Conservation (phyloP, 2,797 vertebrate species). For the Sorex maritimensis region DNA sequence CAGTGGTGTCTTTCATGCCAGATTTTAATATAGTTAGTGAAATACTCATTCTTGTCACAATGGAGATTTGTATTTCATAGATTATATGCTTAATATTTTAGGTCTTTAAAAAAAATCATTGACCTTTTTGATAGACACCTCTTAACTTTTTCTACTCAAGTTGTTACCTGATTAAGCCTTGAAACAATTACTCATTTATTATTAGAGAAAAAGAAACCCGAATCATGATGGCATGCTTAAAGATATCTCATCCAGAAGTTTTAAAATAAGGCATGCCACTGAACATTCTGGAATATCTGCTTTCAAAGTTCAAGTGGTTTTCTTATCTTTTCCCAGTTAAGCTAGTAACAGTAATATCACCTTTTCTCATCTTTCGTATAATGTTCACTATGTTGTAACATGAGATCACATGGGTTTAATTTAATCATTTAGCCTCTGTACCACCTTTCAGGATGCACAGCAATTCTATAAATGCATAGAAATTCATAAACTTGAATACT, state of each 20-base stretch:
- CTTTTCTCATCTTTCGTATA: neutral
- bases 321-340: constrained; percentile 22
- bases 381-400: neutral
- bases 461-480: neutral
- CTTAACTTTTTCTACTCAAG: constrained; percentile 26
- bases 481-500: too few relatives aligned
- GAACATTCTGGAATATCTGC: constrained; percentile 32
- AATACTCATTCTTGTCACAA: neutral
- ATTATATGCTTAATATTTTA: constrained; percentile 17
- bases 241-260: neutral
- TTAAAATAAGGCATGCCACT: constrained; percentile 2
- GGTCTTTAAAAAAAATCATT: neutral
- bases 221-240: constrained; percentile 50
- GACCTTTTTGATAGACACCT: constrained; percentile 49
- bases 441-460: neutral
- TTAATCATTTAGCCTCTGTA: constrained; percentile 32
- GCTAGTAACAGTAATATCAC: neutral
- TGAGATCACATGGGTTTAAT: neutral
- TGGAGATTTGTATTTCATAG: constrained; percentile 40
- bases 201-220: neutral
- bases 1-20: neutral
- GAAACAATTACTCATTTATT: constrained; percentile 21
- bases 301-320: constrained; percentile 48
- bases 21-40: constrained; percentile 6
- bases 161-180: neutral